A percentile compares a stretch with the other conserved stretches of the same genome.
phyloP scores from a whole-genome alignment of 2,888 invertebrate genomes.

The Cheilosia vulpina region DNA sequence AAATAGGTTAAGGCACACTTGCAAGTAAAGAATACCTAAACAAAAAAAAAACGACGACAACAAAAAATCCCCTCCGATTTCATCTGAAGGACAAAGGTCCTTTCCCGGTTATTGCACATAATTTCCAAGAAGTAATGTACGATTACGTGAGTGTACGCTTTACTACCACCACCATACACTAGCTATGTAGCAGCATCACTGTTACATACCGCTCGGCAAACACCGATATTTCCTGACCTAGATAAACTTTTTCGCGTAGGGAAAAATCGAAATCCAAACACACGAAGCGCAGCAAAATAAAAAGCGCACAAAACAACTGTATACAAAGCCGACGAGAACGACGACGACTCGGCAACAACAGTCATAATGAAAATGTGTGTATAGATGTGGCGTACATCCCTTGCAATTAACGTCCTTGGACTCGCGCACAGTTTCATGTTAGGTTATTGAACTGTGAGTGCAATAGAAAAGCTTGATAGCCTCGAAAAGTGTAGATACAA shows the following conservation, averaged over 20 bases:
- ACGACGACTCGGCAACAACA: slow-evolving; percentile 30
- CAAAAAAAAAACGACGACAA: not conserved
- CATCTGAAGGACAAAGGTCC: slow-evolving; percentile 71
- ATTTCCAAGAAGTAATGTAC: slow-evolving; percentile 22
- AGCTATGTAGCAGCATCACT: slow-evolving; percentile 15
- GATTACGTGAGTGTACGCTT: not conserved
- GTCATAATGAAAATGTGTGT: slow-evolving; percentile 12
- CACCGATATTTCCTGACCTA: slow-evolving; percentile 70
- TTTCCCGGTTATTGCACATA: slow-evolving; percentile 63
- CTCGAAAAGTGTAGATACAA: slow-evolving; percentile 71
- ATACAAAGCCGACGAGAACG: slow-evolving; percentile 35
- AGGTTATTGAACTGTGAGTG: slow-evolving; percentile 78
- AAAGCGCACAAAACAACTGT: slow-evolving; percentile 47
- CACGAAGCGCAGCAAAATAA: slow-evolving; percentile 51
- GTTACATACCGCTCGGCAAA: slow-evolving; percentile 21
- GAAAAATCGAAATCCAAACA: slow-evolving; percentile 67
- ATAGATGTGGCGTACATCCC: slow-evolving; percentile 45
- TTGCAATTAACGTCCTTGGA: slow-evolving; percentile 79
- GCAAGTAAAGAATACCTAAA: slow-evolving; percentile 3
- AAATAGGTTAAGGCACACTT: slow-evolving; percentile 47
- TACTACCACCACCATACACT: slow-evolving; percentile 15
- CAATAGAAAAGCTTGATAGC: slow-evolving; percentile 72
- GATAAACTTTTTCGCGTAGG: slow-evolving; percentile 64
- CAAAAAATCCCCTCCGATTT: slow-evolving; percentile 30
- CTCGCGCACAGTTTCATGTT: slow-evolving; percentile 76